Conservation (phyloP, 2,888 invertebrate genomes). For the Drosophila lutescens region DNA sequence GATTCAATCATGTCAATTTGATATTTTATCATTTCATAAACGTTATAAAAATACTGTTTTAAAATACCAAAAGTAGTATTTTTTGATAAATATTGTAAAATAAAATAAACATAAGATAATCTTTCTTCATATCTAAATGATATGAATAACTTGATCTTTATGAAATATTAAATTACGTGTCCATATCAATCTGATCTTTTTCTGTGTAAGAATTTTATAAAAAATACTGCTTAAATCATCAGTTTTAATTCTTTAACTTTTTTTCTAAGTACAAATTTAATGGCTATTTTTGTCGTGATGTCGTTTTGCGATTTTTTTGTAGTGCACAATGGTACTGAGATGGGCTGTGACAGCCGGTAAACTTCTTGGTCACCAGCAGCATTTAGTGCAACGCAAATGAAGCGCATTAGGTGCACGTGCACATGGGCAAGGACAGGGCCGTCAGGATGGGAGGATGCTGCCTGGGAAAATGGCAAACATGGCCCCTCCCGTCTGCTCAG, state of each 20-base stretch:
- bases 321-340: conserved; percentile 43
- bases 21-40: too few species aligned
- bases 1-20: too few species aligned
- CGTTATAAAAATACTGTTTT: too few species aligned
- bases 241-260: not conserved
- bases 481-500: not conserved
- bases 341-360: conserved; percentile 21
- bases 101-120: too few species aligned
- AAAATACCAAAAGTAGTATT: too few species aligned
- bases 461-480: conserved; percentile 25
- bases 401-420: conserved; percentile 77
- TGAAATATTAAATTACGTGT: too few species aligned
- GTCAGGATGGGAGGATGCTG: conserved; percentile 3
- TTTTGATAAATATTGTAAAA: too few species aligned
- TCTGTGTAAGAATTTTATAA: too few species aligned
- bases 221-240: not conserved
- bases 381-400: conserved; percentile 80
- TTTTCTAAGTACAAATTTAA: not conserved
- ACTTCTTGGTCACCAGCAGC: conserved; percentile 24
- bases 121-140: too few species aligned
- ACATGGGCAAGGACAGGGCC: conserved; percentile 36
- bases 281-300: too few species aligned
- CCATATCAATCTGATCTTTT: too few species aligned
- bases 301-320: not conserved
- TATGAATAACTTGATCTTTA: too few species aligned